Evolutionary conservation across 1,140 invertebrate species (phyloP).

Genomic region (Medauroidea extradentata): DNA sequence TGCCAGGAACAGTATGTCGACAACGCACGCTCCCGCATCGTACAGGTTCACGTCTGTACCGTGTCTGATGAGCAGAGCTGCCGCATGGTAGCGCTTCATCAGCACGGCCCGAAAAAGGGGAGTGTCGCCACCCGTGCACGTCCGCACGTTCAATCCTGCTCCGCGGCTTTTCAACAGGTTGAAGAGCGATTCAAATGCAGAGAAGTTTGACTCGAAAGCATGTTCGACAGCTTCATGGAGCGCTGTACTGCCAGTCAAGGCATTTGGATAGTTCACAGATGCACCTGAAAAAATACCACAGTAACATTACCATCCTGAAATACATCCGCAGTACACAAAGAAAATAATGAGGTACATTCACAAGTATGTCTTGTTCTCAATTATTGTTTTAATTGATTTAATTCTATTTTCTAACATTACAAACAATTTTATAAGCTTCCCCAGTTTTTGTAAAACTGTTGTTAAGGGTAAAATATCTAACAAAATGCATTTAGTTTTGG

Average conservation of each 20-base stretch:
- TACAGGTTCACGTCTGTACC: conserved; percentile 33
- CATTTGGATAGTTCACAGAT: conserved; percentile 51
- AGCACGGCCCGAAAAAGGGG: conserved; percentile 47
- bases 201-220: conserved; percentile 26
- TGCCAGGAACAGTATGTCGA: conserved; percentile 43
- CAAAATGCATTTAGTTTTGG: no score
- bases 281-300: conserved; percentile 47
- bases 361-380: no score
- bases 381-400: no score
- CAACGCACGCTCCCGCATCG: conserved; percentile 17
- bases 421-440: no score
- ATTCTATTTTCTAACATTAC: no score
- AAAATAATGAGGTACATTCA: no score
- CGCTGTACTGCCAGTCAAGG: conserved; percentile 51
- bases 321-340: no score
- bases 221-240: conserved; percentile 48
- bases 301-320: no score
- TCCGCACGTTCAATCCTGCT: conserved; percentile 42
- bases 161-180: conserved; percentile 44
- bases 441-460: no score
- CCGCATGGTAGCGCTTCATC: conserved; percentile 41
- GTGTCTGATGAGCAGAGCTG: conserved; percentile 44
- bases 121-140: conserved; percentile 46
- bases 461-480: no score
- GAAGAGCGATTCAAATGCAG: conserved; percentile 42